Evolutionary conservation across 2,113 vertebrate species (phyloP), one percentile per base, ranked within the genome.

Genomic region (Aleadryas rufinucha): DNA sequence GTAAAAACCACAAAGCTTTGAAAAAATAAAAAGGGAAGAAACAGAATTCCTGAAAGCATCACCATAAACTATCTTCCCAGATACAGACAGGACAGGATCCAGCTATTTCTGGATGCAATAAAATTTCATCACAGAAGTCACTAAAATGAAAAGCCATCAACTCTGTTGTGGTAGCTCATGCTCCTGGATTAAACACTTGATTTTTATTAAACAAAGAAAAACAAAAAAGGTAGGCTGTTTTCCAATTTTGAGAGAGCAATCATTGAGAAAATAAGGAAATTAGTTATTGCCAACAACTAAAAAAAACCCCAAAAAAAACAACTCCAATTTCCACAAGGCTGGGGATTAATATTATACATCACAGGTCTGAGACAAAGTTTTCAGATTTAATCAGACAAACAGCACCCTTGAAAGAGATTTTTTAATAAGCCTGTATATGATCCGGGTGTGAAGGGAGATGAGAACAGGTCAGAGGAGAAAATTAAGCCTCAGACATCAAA

Each of bases 401-500:
- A 72, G 33, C 19, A 92, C 5, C 26, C 70, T 79, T 90, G 70
- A 76, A 95, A 95, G 77, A 87, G 70, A 85, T 76, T 87, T 94
- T 47, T 90, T 60, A 95, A 78, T 68, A 69, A 93, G 77, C 10
- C 52, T 76, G 37, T 75, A 27, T 71, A 54, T 35, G 35, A 83
- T 22, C 9, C 11, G 6, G 12, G 47, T 23, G 35, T 52, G 33
- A 85, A 69, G 56, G 31, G 41, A 94, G 75, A 91, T 3, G 44
- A 89, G 60, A 78, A 78, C 23, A 78, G 59, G 63, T 86, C 89
- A 89, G 59, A 72, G 84, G 33, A 76, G 31, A 87, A 93, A 82
- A 82, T 68, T 44, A 79, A 71, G 82, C 74, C 41, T 82, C 82
- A 87, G 35, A 89, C 56, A 93, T 95, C 81, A 68, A 94, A 93